Conservation (phyloP, 2,888 invertebrate genomes). For the Aphidoletes aphidimyza region DNA sequence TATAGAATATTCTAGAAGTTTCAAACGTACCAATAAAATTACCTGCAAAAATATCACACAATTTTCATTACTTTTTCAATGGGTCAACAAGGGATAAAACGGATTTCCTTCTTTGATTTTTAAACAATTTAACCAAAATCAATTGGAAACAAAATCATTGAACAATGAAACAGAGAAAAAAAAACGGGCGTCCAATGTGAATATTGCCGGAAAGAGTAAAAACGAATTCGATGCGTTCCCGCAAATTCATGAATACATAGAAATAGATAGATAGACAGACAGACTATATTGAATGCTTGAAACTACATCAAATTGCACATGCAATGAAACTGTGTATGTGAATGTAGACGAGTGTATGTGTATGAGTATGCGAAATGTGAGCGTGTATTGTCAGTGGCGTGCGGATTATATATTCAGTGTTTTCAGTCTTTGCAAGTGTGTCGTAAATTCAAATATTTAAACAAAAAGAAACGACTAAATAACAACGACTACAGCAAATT, state of each 20-base stretch:
- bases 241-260: neutral
- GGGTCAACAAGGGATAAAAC: no score
- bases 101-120: no score
- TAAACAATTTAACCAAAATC: no score
- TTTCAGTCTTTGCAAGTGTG: neutral
- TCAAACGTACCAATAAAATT: no score
- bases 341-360: neutral
- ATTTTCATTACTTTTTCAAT: no score
- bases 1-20: no score
- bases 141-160: no score
- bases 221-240: neutral
- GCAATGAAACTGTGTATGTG: neutral
- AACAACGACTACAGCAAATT: neutral
- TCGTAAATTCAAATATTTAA: neutral
- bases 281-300: conserved; percentile 18
- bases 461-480: neutral
- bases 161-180: no score
- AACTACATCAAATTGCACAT: conserved; percentile 30
- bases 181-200: no score
- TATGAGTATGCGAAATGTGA: neutral
- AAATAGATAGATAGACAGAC: conserved; percentile 22
- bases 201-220: neutral
- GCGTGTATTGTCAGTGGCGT: neutral
- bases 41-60: no score
- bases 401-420: neutral